Evolutionary conservation across 2,888 invertebrate species (phyloP).

Genomic region (Gymnocheta viridis): DNA sequence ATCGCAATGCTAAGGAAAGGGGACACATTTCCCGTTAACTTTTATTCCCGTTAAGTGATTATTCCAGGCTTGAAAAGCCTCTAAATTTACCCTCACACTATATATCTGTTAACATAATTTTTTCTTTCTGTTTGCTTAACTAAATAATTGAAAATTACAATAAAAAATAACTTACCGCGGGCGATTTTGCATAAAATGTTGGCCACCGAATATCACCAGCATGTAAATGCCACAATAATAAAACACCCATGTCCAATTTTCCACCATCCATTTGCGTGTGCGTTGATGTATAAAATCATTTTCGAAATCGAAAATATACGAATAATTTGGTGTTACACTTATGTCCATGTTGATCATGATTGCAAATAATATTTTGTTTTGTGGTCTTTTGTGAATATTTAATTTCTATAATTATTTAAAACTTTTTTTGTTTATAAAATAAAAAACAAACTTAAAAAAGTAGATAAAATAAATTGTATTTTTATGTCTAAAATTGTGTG

Average conservation of each 20-base stretch:
- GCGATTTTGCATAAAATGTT: conserved; percentile 95
- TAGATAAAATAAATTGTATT: conserved; percentile 25
- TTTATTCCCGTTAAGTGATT: no score
- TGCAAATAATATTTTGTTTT: conserved; percentile 2
- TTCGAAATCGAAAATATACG: conserved; percentile 97
- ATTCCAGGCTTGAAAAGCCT: no score
- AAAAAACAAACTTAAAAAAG: conserved; percentile 54
- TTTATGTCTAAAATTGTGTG: conserved; percentile 3
- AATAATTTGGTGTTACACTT: conserved; percentile 91
- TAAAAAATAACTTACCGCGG: conserved; percentile 85
- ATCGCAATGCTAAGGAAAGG: no score
- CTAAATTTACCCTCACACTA: no score
- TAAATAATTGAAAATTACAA: not conserved
- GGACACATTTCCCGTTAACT: no score
- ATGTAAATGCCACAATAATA: conserved; percentile 94
- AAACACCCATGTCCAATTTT: conserved; percentile 97
- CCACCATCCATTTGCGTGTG: conserved; percentile 96
- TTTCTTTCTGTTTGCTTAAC: no score
- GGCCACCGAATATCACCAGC: conserved; percentile 95
- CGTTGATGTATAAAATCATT: conserved; percentile 95
- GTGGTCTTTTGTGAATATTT: not conserved
- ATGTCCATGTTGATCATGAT: conserved; percentile 83
- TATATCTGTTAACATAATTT: no score
- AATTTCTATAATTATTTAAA: not conserved
- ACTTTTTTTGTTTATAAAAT: conserved; percentile 25